These are phyloP conservation scores for Poecilia picta DNA, from an alignment of 2,797 vertebrate genomes.

Conservation along the genomic window DNA sequence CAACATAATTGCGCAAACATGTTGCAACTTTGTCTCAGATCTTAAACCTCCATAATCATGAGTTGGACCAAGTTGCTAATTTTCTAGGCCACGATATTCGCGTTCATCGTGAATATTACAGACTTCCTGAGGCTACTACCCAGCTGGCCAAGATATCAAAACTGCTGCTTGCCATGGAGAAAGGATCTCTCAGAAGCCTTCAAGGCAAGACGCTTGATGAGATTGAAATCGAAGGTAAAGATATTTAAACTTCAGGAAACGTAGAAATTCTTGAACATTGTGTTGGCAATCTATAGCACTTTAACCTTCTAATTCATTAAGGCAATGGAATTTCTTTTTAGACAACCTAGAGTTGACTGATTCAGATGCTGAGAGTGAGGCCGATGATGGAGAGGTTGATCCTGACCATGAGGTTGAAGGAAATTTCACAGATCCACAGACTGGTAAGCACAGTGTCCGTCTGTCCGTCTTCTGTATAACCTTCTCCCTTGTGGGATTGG, in stretches of 20 bases:
- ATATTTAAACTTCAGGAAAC: too few relatives aligned
- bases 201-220: constrained; percentile 13
- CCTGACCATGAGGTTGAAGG: too few relatives aligned
- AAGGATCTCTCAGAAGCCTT: neutral
- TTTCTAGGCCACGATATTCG: constrained; percentile 34
- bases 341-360: too few relatives aligned
- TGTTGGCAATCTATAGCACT: neutral
- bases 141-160: constrained; percentile 26
- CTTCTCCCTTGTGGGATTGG: too few relatives aligned
- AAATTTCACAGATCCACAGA: too few relatives aligned
- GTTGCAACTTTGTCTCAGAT: constrained; percentile 47
- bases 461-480: too few relatives aligned
- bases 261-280: too few relatives aligned
- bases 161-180: constrained; percentile 17
- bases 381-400: too few relatives aligned
- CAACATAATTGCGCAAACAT: constrained; percentile 41
- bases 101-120: constrained; percentile 21
- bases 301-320: too few relatives aligned
- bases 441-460: too few relatives aligned
- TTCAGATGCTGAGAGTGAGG: too few relatives aligned
- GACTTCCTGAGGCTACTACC: constrained; percentile 24
- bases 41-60: constrained; percentile 48
- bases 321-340: too few relatives aligned
- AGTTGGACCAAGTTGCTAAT: constrained; percentile 51
- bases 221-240: neutral